phyloP scores from a whole-genome alignment of 1,140 invertebrate genomes.

The Drosophila kikkawai region DNA sequence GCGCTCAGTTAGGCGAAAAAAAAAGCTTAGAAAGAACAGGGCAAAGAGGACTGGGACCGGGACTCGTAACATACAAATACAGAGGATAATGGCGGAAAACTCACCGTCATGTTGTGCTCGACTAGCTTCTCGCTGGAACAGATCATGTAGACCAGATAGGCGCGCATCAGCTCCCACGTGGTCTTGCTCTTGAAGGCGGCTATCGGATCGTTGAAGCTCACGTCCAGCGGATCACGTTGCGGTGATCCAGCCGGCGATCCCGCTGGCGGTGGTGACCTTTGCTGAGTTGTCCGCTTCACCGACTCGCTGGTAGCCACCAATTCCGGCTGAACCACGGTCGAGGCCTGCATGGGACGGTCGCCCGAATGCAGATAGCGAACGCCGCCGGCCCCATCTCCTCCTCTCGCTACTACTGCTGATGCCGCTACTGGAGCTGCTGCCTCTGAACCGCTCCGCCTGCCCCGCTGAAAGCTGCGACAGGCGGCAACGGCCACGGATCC shows the following conservation, averaged over 20 bases:
- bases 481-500: slow-evolving; percentile 28
- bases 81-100: background rate
- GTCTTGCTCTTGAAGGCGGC: slow-evolving; percentile 97
- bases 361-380: slow-evolving; percentile 35
- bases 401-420: background rate
- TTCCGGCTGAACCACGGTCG: slow-evolving; percentile 22
- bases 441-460: slow-evolving; percentile 21
- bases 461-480: slow-evolving; percentile 29
- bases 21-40: background rate
- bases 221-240: slow-evolving; percentile 92
- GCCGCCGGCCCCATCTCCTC: background rate
- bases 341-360: slow-evolving; percentile 20
- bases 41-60: background rate
- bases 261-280: slow-evolving; percentile 11
- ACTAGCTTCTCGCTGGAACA: slow-evolving; percentile 96
- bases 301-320: background rate
- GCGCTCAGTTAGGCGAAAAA: background rate
- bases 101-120: slow-evolving; percentile 97
- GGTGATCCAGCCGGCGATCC: slow-evolving; percentile 59
- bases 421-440: background rate
- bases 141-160: slow-evolving; percentile 96
- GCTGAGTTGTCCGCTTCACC: background rate
- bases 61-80: slow-evolving; percentile 3
- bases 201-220: slow-evolving; percentile 93
- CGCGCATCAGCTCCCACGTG: slow-evolving; percentile 95